These are phyloP conservation scores for Acanthurus tractus DNA, from an alignment of 2,797 vertebrate genomes.

Conservation along the genomic window DNA sequence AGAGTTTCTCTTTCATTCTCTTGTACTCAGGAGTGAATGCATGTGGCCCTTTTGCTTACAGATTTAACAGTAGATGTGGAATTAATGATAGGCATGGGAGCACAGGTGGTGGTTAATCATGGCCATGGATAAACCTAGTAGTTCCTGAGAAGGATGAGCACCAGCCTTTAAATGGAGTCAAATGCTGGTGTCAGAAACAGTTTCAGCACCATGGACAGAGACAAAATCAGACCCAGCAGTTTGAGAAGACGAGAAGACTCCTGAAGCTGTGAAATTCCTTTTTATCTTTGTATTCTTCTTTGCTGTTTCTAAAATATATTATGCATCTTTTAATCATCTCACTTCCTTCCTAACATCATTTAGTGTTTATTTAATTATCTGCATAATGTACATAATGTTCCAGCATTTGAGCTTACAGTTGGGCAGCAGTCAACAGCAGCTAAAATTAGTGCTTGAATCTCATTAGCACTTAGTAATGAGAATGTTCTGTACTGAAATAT, in stretches of 20 bases:
- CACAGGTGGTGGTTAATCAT: constrained; percentile 49
- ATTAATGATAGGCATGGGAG: constrained; percentile 57
- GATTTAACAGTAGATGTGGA: constrained; percentile 57
- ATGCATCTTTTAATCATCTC: not conserved
- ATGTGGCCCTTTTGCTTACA: constrained; percentile 46
- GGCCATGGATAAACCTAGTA: constrained; percentile 37
- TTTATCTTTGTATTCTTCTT: not conserved
- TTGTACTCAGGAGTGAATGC: constrained; percentile 57
- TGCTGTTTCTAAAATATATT: not conserved
- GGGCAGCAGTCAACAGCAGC: constrained; percentile 15
- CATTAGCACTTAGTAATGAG: constrained; percentile 7
- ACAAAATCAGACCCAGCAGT: not conserved
- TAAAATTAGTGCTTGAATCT: constrained; percentile 43
- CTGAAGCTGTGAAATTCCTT: not conserved
- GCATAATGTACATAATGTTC: constrained; percentile 22
- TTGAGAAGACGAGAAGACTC: not conserved
- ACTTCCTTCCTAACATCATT: not conserved
- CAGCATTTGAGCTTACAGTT: constrained; percentile 10
- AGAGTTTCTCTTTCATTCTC: constrained; percentile 19
- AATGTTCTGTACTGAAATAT: constrained; percentile 23
- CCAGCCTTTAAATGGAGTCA: constrained; percentile 15
- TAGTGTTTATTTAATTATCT: constrained; percentile 23
- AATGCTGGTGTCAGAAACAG: constrained; percentile 4
- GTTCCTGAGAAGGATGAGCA: constrained; percentile 25
- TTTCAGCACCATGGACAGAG: constrained; percentile 76